Evolutionary conservation across 2,888 invertebrate genomes (phyloP).

Genomic region (Xestoiulus laeticollis): DNA sequence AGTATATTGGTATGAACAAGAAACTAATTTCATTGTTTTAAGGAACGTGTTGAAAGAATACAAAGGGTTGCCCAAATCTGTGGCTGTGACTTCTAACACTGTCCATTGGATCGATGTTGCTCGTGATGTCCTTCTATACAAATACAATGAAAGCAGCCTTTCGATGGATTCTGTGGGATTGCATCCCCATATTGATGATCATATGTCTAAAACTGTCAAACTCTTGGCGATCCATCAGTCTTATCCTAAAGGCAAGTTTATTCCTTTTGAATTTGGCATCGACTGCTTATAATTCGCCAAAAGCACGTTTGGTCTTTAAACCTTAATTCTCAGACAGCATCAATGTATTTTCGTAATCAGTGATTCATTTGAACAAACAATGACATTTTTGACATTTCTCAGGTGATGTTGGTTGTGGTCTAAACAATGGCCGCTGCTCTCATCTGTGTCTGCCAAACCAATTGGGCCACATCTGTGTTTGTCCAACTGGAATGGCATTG

Average conservation of each 20-base stretch:
- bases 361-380: too few relatives aligned
- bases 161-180: not conserved
- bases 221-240: slow-evolving; percentile 36
- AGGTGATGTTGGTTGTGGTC: slow-evolving; percentile 70
- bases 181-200: not conserved
- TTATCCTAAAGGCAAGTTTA: not conserved
- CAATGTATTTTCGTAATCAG: too few relatives aligned
- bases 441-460: slow-evolving; percentile 71
- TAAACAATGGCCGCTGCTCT: slow-evolving; percentile 74
- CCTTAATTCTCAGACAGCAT: too few relatives aligned
- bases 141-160: slow-evolving; percentile 11
- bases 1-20: too few relatives aligned
- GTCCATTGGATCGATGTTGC: slow-evolving; percentile 57
- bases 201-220: not conserved
- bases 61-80: slow-evolving; percentile 55
- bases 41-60: slow-evolving; percentile 4
- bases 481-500: slow-evolving; percentile 77
- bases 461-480: slow-evolving; percentile 74
- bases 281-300: too few relatives aligned
- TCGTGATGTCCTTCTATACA: slow-evolving; percentile 31
- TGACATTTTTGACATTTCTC: slow-evolving; percentile 60
- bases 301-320: too few relatives aligned
- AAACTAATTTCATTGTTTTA: not conserved
- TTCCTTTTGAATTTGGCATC: not conserved
- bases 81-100: slow-evolving; percentile 55